Evolutionary conservation across 2,113 vertebrate species (phyloP).

Genomic region (Abramis brama): DNA sequence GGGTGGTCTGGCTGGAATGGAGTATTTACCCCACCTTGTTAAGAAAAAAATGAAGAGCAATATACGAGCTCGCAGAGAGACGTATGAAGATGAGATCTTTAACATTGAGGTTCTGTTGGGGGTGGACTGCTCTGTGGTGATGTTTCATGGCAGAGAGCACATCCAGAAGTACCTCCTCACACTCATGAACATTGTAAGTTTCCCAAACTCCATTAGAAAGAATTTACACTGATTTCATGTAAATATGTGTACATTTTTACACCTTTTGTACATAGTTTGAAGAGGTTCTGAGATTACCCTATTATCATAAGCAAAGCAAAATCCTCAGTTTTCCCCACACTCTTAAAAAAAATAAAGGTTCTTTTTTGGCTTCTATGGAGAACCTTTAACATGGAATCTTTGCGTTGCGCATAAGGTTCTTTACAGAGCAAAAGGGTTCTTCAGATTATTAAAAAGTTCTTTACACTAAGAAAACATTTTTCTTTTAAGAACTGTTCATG

Average conservation of each 20-base stretch:
- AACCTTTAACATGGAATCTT: background rate
- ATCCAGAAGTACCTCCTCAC: constrained; percentile 97
- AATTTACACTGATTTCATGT: background rate
- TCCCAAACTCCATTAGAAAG: background rate
- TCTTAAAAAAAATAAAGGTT: background rate
- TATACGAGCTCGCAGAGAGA: constrained; percentile 73
- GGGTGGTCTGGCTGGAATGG: constrained; percentile 52
- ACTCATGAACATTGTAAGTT: constrained; percentile 97
- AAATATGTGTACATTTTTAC: no score
- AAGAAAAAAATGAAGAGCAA: constrained; percentile 44
- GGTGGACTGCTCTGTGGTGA: constrained; percentile 92
- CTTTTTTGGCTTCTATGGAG: background rate
- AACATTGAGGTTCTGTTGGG: constrained; percentile 92
- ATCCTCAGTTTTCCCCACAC: background rate
- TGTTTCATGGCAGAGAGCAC: constrained; percentile 91
- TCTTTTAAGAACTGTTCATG: background rate
- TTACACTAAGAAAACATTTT: background rate
- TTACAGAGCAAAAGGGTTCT: background rate
- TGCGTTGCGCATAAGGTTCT: background rate
- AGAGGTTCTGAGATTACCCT: background rate
- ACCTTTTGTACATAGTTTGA: background rate
- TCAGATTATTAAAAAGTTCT: background rate
- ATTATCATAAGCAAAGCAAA: background rate
- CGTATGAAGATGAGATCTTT: constrained; percentile 79
- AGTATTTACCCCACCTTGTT: constrained; percentile 49